Evolutionary conservation across 2,888 invertebrate species (phyloP), one percentile per base, ranked within the genome.

Genomic region (Caenorhabditis uteleia): DNA sequence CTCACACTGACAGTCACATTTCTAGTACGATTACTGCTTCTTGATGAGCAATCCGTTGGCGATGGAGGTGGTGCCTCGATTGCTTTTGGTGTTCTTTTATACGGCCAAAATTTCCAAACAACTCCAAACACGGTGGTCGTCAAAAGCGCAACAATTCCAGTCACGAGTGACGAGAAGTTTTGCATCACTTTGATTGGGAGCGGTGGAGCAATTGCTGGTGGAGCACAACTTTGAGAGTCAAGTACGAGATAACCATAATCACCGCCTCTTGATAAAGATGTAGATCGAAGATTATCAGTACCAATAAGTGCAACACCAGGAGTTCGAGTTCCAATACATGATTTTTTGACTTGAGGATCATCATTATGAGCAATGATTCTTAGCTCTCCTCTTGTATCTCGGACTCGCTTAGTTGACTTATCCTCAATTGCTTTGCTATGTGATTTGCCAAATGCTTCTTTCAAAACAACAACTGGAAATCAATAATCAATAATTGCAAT

Each of bases 401-500:
- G 10, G 36, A n/a, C 4, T 16, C 25, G 8, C 29, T 39, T 18
- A 45, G 20, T 16, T 50, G n/a, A 1, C 44, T 38, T 48, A 10
- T 57, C 57, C 36, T 64, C 64, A 21, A 64, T 64, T 3, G 48
- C 53, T 44, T 54, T 64, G n/a, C 48, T 53, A 4, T 64, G 57
- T 7, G 62, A 51, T 3, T 27, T 40, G 29, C 20, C 25, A 18
- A 53, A 57, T 4, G 64, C 64, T 20, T 45, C 27, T 10, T 33
- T 39, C 2, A 64, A 39, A 6, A 64, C 48, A 12, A 42, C 14
- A 10, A 34, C 57, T 62, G 29, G 39, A 57, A 39, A 18, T 2
- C 14, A 20, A 29, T 18, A n/a, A n/a, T n/a, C n/a, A n/a, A n/a
- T 10, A 20, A 39, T 10, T 21, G 5, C 20, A 20, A 12, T 20